These are phyloP conservation scores for Prionchulus punctatus DNA, from an alignment of 2,888 invertebrate genomes.

Conservation along the genomic window DNA sequence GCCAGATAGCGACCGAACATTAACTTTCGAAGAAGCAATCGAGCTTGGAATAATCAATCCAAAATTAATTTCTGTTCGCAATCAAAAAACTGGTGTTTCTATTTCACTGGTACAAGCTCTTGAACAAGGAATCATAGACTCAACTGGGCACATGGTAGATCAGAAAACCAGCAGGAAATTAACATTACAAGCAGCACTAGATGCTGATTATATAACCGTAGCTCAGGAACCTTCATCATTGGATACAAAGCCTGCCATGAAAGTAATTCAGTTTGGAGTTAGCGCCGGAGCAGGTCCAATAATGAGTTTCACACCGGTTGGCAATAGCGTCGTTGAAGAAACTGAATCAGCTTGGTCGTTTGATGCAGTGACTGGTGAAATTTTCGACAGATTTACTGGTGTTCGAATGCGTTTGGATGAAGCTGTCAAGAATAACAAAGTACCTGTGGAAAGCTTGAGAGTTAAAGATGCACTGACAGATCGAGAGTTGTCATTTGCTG, in stretches of 20 bases:
- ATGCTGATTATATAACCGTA: constrained; percentile 20
- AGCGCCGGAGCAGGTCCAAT: constrained; percentile 22
- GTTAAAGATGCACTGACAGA: constrained; percentile 60
- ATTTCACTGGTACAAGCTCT: constrained; percentile 70
- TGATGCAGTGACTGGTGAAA: constrained; percentile 63
- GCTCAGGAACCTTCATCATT: constrained; percentile 24
- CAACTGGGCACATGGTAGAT: constrained; percentile 20
- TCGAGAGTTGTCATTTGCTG: constrained; percentile 40
- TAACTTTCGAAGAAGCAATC: constrained; percentile 60
- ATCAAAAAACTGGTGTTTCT: constrained; percentile 60
- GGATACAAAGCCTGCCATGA: constrained; percentile 18
- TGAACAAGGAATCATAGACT: constrained; percentile 46
- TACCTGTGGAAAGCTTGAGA: constrained; percentile 37
- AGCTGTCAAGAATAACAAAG: constrained; percentile 37
- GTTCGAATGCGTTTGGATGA: constrained; percentile 53
- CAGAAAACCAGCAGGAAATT: constrained; percentile 9
- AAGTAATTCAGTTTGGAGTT: constrained; percentile 28
- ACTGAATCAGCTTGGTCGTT: constrained; percentile 28
- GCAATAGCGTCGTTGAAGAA: constrained; percentile 26
- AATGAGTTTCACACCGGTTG: constrained; percentile 29
- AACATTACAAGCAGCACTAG: constrained; percentile 25
- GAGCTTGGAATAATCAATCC: constrained; percentile 55
- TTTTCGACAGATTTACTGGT: constrained; percentile 48
- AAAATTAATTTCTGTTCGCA: constrained; percentile 58
- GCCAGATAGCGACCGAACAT: constrained; percentile 63